Evolutionary conservation across 1,140 invertebrate species (phyloP).

Genomic region (Drosophila orena): DNA sequence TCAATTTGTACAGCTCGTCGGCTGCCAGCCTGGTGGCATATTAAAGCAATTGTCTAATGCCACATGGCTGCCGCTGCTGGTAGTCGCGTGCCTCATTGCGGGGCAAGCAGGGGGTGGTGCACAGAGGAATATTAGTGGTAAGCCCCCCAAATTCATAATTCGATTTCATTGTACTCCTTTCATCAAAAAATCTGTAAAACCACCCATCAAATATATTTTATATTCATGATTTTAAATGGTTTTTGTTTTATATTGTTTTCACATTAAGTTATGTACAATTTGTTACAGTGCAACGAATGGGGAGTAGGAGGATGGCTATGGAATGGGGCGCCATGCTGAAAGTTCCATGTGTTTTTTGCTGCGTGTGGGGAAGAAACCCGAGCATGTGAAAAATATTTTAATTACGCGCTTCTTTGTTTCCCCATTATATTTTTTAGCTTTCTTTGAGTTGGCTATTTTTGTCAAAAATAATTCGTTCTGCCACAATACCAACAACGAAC

Average conservation of each 20-base stretch:
- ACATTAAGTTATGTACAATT: not conserved
- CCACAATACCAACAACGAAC: conserved; percentile 18
- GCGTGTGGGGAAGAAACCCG: conserved; percentile 48
- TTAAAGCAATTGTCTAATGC: conserved; percentile 81
- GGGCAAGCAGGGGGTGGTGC: conserved; percentile 5
- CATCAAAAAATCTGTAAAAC: too few species aligned
- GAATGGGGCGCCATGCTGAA: conserved; percentile 22
- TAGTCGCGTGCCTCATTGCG: conserved; percentile 68
- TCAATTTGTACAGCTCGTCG: conserved; percentile 74
- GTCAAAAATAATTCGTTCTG: conserved; percentile 57
- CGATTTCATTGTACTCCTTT: too few species aligned
- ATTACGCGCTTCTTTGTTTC: conserved; percentile 67
- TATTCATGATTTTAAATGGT: not conserved
- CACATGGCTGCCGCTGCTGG: conserved; percentile 74
- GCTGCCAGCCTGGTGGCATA: conserved; percentile 66
- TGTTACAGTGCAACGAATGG: not conserved
- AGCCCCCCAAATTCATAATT: not conserved
- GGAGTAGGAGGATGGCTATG: not conserved
- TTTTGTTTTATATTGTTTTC: not conserved
- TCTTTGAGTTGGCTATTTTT: conserved; percentile 64
- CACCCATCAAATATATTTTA: too few species aligned
- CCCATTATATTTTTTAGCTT: conserved; percentile 37
- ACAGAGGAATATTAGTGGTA: not conserved
- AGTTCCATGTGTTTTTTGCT: conserved; percentile 32
- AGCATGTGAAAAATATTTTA: conserved; percentile 80